Evolutionary conservation across 2,888 invertebrate species (phyloP), one percentile per base, ranked within the genome.

Genomic region (Ichneumoninae sp.): DNA sequence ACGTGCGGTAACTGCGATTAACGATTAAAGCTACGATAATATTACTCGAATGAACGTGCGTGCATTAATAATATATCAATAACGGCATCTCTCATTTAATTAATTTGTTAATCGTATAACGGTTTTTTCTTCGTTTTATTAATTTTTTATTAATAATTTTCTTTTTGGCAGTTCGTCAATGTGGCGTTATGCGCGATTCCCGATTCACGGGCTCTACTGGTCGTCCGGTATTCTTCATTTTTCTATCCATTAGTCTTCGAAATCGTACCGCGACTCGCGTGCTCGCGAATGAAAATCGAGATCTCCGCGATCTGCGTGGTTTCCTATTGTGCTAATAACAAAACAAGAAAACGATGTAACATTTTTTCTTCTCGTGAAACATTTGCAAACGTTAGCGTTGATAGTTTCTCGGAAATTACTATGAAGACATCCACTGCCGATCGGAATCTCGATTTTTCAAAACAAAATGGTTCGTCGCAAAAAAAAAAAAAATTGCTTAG

Each of bases 21-120:
- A 92, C 91, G 90, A 92, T 93, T 92, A 92, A 93, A 92, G 92
- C 92, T 93, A 93, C 92, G 90, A 91, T 92, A 92, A 91, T 92
- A 91, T 89, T 82, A 82, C 87, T 91, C 91, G 91, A 92, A 92
- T 91, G 88, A 91, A 92, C 90, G 91, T 91, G 92, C 89, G 92
- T 92, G 92, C 90, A 90, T 90, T 89, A 90, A 90, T 93, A 91
- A 89, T 90, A 81, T 86, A 83, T 86, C 85, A 89, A 89, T 86
- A 88, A 89, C 89, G 91, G 88, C 90, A 86, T 87, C 86, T 84
- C 83, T 69, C 69, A 81, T 85, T 85, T 86, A 80, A 85, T 88
- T 88, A 86, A 84, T 86, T 47, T 87, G 80, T 90, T 88, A 86
- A 87, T 89, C 86, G 88, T 90, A 88, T 87, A 87, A 88, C 86